Evolutionary conservation across 2,888 invertebrate species (phyloP), one percentile per base, ranked within the genome.

Genomic region (Carabus problematicus): DNA sequence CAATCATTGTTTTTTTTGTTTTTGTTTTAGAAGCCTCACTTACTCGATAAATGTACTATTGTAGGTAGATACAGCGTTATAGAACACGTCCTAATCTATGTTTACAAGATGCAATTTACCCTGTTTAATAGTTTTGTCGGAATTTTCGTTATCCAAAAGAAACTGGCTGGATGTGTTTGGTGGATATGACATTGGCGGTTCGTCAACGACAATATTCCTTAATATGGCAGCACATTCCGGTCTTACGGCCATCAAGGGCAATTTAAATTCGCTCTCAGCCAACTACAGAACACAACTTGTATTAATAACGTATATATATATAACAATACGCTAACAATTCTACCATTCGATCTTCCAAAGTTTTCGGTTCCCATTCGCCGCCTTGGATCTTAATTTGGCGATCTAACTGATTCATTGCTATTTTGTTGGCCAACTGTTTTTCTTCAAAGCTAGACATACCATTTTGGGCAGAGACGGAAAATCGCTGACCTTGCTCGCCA

Each of bases 391-490:
- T 85, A 0, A 87, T 85, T 19, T 86, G 85, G 76, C 85, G 83
- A 73, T 86, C 84, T 60, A 90, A 78, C 72, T 87, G 85, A 75
- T 89, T 86, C 40, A 84, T 79, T 1, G 85, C 88, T 8, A 86
- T 86, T 70, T 86, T 83, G 70, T 88, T 85, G 61, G 84, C 83
- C 43, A 87, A 79, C 79, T 89, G 88, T 11, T 87, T 77, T 70
- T 82, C 84, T 77, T 92, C 91, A 75, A 91, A 91, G 76, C 90
- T 88, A 0, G 91, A 88, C 29, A 93, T 78, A 0, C 89, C 91
- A 78, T 91, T 90, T 0, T 89, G 89, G 0, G 91, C 91, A 52
- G 87, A 85, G 7, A 91, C 89, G 1, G 89, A 86, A 79, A 87
- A 92, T 54, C 91, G 85, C 78, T 91, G 90, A 0, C 92, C 92